Conservation (phyloP, 2,797 vertebrate genomes). For the Myotis vivesi region DNA sequence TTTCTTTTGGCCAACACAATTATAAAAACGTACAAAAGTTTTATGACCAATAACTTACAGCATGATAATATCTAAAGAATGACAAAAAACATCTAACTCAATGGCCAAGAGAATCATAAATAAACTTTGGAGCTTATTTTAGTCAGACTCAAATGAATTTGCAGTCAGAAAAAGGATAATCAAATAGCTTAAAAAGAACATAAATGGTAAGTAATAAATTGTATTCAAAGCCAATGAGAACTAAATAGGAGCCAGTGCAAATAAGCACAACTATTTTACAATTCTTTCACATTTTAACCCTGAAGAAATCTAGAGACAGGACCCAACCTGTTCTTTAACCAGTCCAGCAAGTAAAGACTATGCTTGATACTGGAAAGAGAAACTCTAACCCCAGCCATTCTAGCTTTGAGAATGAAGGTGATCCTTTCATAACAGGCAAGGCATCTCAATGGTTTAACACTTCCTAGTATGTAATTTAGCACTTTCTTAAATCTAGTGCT, state of each 20-base stretch:
- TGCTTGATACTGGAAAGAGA: constrained; percentile 67
- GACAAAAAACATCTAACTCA: constrained; percentile 15
- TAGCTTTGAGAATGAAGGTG: constrained; percentile 34
- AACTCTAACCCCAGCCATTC: constrained; percentile 45
- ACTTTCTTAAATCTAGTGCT: background rate
- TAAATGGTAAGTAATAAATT: constrained; percentile 53
- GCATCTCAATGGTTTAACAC: background rate
- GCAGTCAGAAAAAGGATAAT: background rate
- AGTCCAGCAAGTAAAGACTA: constrained; percentile 59
- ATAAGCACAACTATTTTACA: constrained; percentile 65
- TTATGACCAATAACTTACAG: constrained; percentile 9
- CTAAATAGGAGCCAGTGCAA: constrained; percentile 54
- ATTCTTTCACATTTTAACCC: constrained; percentile 72
- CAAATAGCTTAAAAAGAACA: constrained; percentile 54
- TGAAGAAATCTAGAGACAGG: constrained; percentile 75
- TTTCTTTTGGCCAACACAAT: background rate
- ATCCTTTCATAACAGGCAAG: background rate
- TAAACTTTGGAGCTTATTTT: constrained; percentile 34
- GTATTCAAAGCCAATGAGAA: constrained; percentile 71
- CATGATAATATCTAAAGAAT: background rate
- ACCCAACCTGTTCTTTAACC: constrained; percentile 79
- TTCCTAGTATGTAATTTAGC: background rate
- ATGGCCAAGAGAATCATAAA: constrained; percentile 46
- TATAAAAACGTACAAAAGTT: background rate
- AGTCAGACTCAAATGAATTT: constrained; percentile 46